phyloP scores from a whole-genome alignment of 2,888 invertebrate species.

The Tiliacea citrago region DNA sequence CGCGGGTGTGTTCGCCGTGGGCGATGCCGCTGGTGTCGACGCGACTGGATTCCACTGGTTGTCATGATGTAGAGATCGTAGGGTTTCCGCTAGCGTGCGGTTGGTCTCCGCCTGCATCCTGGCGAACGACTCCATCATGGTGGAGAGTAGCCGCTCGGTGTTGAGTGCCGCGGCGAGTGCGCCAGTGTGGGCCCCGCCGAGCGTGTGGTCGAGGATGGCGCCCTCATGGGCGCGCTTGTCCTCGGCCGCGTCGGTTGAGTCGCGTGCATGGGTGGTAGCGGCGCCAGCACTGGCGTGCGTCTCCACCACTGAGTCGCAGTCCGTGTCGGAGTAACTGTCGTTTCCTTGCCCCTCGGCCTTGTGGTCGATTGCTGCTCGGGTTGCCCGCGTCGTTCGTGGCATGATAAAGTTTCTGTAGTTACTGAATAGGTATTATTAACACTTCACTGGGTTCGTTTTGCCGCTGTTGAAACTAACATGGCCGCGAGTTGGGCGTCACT shows the following conservation, averaged over 20 bases:
- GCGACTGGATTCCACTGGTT: no score
- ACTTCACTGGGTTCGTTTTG: background rate
- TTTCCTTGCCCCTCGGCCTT: background rate
- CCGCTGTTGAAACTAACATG: background rate
- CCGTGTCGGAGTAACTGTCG: background rate
- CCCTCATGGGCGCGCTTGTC: background rate
- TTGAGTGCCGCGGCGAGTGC: no score
- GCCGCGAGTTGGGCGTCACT: background rate
- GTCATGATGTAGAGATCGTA: no score
- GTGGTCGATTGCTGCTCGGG: background rate
- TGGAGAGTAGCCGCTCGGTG: no score
- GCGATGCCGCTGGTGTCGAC: no score
- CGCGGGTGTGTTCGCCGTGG: no score
- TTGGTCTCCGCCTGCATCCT: no score
- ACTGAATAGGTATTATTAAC: background rate
- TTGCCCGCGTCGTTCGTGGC: conserved; percentile 1
- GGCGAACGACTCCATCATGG: no score
- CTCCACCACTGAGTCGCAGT: conserved; percentile 2
- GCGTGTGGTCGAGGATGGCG: background rate
- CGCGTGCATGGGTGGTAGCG: background rate
- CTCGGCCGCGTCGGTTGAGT: background rate
- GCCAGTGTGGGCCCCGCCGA: background rate
- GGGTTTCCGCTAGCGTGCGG: no score
- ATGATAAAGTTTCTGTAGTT: background rate
- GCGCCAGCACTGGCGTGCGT: background rate